Conservation (phyloP, 1,140 invertebrate species). For the Oreohelix idahoensis region DNA sequence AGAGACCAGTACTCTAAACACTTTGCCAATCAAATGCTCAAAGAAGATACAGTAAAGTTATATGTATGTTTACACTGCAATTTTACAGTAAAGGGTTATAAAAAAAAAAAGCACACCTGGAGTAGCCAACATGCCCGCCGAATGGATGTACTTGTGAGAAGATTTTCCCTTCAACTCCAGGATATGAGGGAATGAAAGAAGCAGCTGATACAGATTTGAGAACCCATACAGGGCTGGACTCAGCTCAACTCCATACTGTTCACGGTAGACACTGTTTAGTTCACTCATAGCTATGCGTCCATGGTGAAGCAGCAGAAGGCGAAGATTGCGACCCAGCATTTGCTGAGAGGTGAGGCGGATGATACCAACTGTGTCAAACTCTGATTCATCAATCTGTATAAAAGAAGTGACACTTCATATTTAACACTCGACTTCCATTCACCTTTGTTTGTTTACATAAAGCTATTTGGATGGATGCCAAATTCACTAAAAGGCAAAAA, state of each 20-base stretch:
- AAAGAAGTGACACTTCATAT: no score
- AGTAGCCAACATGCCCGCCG: constrained; percentile 39
- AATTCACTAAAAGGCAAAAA: no score
- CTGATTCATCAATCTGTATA: constrained; percentile 39
- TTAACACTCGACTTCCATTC: no score
- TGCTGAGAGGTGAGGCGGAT: constrained; percentile 77
- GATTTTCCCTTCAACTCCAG: constrained; percentile 72
- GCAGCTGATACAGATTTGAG: constrained; percentile 73
- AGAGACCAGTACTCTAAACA: no score
- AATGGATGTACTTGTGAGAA: constrained; percentile 55
- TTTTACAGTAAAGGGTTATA: no score
- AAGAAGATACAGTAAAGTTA: no score
- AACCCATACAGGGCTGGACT: constrained; percentile 77
- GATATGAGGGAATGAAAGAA: constrained; percentile 78
- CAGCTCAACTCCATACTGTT: constrained; percentile 76
- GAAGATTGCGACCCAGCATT: constrained; percentile 77
- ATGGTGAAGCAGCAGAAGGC: constrained; percentile 76
- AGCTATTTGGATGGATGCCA: no score
- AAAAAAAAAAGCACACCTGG: no score
- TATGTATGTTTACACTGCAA: no score
- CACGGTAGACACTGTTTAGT: constrained; percentile 77
- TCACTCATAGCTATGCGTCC: constrained; percentile 75
- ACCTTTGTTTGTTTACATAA: no score
- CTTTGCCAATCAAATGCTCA: no score
- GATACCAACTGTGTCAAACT: constrained; percentile 59